Percentiles rank a stretch among this genome's conserved stretches.
These are phyloP conservation scores for Saccostrea cuccullata DNA, from an alignment of 1,140 invertebrate genomes.

Conservation along the genomic window DNA sequence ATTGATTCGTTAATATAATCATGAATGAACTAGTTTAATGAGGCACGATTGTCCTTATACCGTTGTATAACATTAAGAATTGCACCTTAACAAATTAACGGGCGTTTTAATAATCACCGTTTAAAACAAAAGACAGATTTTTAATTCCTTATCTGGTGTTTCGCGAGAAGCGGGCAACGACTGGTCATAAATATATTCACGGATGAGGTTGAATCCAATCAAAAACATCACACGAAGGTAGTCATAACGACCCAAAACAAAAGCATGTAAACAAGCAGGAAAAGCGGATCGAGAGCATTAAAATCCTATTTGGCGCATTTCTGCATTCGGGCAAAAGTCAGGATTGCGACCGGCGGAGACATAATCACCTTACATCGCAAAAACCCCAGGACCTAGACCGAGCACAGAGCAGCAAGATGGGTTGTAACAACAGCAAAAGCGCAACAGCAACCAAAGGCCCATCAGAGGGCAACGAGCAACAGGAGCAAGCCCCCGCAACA, in stretches of 20 bases:
- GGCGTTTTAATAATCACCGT: conserved; percentile 3
- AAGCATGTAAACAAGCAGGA: conserved; percentile 27
- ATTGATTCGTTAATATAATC: conserved; percentile 15
- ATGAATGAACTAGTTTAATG: conserved; percentile 1
- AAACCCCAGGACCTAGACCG: not conserved
- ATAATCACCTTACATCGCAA: not conserved
- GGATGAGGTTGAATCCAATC: conserved; percentile 34
- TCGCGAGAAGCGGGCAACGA: not conserved
- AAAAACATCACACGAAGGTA: conserved; percentile 35
- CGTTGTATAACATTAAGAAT: conserved; percentile 16
- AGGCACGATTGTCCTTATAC: not conserved
- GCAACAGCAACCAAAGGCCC: not conserved
- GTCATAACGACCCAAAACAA: conserved; percentile 34
- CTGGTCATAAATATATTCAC: conserved; percentile 25
- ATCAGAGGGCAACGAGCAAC: not conserved
- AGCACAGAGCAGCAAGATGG: not conserved
- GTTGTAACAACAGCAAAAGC: conserved; percentile 17
- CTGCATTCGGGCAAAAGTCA: conserved; percentile 36
- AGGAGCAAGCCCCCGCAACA: conserved; percentile 20
- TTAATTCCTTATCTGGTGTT: conserved; percentile 7
- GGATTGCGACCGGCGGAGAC: not conserved
- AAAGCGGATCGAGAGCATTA: conserved; percentile 30
- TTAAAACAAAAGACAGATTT: conserved; percentile 16
- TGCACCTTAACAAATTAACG: conserved; percentile 17
- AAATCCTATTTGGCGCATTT: conserved; percentile 36